Base-by-base conservation (phyloP, 2,113 vertebrate species). In the Petromus typicus region DNA sequence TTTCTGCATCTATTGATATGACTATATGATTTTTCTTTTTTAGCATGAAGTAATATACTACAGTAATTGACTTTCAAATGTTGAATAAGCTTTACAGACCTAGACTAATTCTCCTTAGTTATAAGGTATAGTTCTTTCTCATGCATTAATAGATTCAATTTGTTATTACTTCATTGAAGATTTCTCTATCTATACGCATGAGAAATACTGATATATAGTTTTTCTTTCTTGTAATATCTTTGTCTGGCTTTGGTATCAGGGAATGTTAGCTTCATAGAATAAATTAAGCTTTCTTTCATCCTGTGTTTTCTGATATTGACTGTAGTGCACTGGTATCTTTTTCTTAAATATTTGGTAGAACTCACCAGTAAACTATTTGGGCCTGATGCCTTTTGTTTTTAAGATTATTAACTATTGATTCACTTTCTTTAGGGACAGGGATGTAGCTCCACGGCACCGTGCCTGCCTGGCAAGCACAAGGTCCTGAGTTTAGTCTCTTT, bases 21-120 rank as follows among this genome's bases (percentile, higher is more conserved):
- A 75, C 25, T 20, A 43, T 25, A 54, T 75, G 34, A 66, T 7
- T 69, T 79, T 96, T 83, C 54, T 94, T 94, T 32, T 51, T 92
- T 59, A 82, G 34, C 56, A 32, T 86, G 4, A 83, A 86, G 32
- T 23, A 75, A 64, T 57, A 14, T 5, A 82, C 43, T 82, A 45
- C 4, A 43, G 25, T 57, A 82, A 48, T 18, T 57, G 54, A 59
- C 48, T 86, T 92, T 90, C 61, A 66, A 57, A 78, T 43, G 23
- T 25, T 82, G 54, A 92, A 63, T 32, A 56, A 86, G 25, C 9
- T 22, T 43, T 81, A 34, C 2, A 66, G 16, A 40, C 17, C 37
- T 45, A 45, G 56, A 79, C 66, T 51, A 88, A 93, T 66, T 54
- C 34, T 40, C 40, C 71, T 45, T 81, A 64, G 43, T 30, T 61